Evolutionary conservation across 2,113 vertebrate species (phyloP), one percentile per base, ranked within the genome.

Genomic region (Clarias macrocephalus): DNA sequence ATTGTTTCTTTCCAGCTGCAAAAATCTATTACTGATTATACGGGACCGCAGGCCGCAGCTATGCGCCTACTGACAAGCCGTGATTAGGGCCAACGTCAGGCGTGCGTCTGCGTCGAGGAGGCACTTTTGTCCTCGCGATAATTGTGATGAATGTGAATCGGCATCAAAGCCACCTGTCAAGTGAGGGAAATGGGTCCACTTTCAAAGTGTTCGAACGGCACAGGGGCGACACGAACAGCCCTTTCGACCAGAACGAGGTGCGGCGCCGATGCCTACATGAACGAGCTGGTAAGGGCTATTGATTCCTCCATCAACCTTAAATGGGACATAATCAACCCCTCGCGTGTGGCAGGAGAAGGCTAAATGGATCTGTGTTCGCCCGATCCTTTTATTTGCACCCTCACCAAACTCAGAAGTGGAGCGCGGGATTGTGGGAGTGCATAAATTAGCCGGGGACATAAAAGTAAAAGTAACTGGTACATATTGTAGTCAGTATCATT

Each of bases 71-170:
- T 88, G 91, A 93, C 90, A 91, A 91, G 88, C 92, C 56, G 42
- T 92, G 88, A 92, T 93, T 93, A 92, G 72, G 86, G 86, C 89
- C 86, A 88, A 89, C 89, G 88, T 88, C 90, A 90, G 85, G 85
- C 91, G 90, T 89, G 86, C 89, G 92, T 88, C 91, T 89, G 89
- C 84, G 87, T 88, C 91, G 90, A 92, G 85, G 85, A 90, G 88
- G 89, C 84, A 89, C 82, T 90, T 87, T 91, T 92, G 89, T 91
- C 89, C 90, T 90, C 87, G 86, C 88, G 80, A 85, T 87, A 89
- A 91, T 87, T 85, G 86, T 91, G 86, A 93, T 88, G 91, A 94
- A 94, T 92, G 92, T 90, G 91, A 89, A 92, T 92, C 86, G 82
- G 91, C 92, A 90, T 94, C 94, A 94, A 81, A 75, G 86, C 68